Conservation (phyloP, 2,797 vertebrate genomes). For the Squalus acanthias region DNA sequence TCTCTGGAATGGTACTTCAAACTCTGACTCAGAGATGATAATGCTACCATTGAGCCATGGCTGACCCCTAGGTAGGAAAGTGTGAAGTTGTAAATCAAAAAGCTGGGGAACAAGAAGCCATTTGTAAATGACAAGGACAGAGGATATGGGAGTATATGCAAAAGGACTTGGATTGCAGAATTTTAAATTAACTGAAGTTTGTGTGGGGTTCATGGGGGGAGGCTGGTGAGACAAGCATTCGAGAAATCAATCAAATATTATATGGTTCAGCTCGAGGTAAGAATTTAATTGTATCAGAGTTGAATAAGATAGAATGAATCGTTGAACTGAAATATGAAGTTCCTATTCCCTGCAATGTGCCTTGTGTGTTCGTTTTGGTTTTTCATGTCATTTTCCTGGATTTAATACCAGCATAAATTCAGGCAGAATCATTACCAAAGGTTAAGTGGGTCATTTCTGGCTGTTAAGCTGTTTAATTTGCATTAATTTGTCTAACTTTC, state of each 20-base stretch:
- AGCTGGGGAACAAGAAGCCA: neutral
- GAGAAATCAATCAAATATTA: neutral
- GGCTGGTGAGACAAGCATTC: neutral
- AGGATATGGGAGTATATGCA: neutral
- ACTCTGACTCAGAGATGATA: neutral
- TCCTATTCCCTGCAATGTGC: neutral
- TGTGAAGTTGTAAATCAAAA: neutral
- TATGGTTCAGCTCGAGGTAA: neutral
- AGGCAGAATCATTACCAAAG: constrained; percentile 25
- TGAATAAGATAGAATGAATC: neutral
- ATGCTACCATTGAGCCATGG: neutral
- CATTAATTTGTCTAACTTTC: constrained; percentile 29
- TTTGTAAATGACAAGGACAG: neutral
- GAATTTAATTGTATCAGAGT: neutral
- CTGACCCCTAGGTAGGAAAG: neutral
- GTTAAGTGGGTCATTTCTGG: constrained; percentile 36
- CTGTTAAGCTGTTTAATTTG: constrained; percentile 31
- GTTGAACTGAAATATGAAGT: neutral
- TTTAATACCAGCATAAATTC: constrained; percentile 1
- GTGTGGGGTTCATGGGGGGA: too few relatives aligned
- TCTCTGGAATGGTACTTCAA: neutral
- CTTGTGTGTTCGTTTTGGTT: neutral
- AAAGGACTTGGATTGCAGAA: neutral
- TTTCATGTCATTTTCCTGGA: neutral
- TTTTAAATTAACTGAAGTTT: neutral